Percentiles rank a stretch among this genome's conserved stretches.
phyloP scores from a whole-genome alignment of 2,797 vertebrate genomes.

The Pachyuromys duprasi region DNA sequence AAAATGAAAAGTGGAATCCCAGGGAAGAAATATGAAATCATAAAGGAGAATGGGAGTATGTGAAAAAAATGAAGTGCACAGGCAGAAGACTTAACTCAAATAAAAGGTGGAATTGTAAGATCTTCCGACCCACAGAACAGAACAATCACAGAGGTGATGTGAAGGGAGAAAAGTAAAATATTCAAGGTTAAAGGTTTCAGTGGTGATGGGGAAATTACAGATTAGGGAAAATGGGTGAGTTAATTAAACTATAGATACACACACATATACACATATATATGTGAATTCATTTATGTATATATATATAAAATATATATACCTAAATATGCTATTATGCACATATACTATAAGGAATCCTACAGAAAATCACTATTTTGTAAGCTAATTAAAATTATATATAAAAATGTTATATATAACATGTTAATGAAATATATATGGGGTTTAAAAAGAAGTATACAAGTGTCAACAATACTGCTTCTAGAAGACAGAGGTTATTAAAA shows the following conservation, averaged over 20 bases:
- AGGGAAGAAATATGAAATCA: too few species aligned
- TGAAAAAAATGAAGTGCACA: background rate
- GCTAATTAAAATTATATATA: background rate
- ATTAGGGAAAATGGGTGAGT: too few species aligned
- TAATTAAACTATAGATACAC: background rate
- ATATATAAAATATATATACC: too few species aligned
- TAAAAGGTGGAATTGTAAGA: background rate
- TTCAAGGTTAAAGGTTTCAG: background rate
- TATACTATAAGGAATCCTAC: background rate
- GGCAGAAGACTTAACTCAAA: too few species aligned
- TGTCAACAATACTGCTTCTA: background rate
- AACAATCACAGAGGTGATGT: background rate
- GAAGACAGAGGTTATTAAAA: background rate
- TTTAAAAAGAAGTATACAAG: background rate
- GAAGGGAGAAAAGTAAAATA: background rate
- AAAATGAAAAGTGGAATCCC: background rate
- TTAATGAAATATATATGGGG: background rate
- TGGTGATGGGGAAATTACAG: background rate
- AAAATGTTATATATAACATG: too few species aligned
- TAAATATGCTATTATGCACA: too few species aligned
- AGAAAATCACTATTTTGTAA: background rate
- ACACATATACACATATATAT: too few species aligned
- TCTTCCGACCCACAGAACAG: background rate
- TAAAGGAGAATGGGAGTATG: too few species aligned
- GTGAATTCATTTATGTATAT: too few species aligned